These are phyloP conservation scores for Siphonodentalium dalli DNA, from an alignment of 2,888 invertebrate species.

Conservation along the genomic window DNA sequence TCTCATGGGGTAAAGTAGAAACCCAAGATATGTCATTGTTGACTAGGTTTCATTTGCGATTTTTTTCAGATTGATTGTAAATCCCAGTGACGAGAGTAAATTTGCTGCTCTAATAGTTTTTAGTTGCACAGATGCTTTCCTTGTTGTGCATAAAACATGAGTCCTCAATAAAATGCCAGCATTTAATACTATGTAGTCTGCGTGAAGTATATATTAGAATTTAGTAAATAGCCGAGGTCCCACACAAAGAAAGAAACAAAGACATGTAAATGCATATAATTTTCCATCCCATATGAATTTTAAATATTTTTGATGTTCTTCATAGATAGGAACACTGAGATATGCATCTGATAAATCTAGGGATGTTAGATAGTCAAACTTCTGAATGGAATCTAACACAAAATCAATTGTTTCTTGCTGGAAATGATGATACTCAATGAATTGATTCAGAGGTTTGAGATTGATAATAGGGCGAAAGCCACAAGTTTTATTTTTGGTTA, in stretches of 20 bases:
- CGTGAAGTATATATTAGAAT: neutral
- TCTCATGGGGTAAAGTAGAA: neutral
- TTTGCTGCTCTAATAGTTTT: neutral
- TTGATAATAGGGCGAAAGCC: conserved; percentile 7
- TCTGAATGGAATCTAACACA: no score
- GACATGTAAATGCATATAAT: conserved; percentile 1
- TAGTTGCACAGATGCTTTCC: neutral
- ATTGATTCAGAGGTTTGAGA: conserved; percentile 3
- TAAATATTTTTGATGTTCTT: neutral
- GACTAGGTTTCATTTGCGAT: no score
- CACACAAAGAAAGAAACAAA: conserved; percentile 1
- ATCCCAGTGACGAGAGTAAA: neutral
- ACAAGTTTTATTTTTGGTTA: neutral
- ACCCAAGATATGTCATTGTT: neutral
- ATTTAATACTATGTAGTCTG: neutral
- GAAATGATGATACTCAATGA: conserved; percentile 3
- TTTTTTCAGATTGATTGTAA: no score
- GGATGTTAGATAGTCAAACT: neutral
- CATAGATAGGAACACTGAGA: no score
- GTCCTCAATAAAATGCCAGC: conserved; percentile 4
- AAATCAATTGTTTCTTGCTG: no score
- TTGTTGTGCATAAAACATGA: neutral
- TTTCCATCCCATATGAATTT: conserved; percentile 3
- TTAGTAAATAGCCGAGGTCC: conserved; percentile 10
- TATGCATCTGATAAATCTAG: conserved; percentile 11